Evolutionary conservation across 2,797 vertebrate species (phyloP), one percentile per base, ranked within the genome.

Genomic region (Macropodus opercularis): DNA sequence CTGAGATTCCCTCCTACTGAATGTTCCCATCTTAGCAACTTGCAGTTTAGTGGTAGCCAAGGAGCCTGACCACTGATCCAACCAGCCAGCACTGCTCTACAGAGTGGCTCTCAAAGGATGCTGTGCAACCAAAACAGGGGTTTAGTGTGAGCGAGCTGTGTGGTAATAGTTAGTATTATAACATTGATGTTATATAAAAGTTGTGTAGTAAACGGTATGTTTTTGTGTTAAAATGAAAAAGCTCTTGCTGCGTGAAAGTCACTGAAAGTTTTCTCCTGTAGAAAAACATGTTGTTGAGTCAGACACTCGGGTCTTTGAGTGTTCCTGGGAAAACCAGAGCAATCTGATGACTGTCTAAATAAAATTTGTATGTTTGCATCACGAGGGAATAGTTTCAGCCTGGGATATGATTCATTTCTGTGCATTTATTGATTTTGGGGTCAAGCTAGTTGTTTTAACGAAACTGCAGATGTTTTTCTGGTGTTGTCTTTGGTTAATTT

Each of bases 11-110:
- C 79, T 88, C 83, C 81, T 47, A 85, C 85, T 76, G 77, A 78
- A 68, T 85, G 73, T 88, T 89, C 79, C 90, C 69, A 81, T 87
- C 88, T 86, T 81, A 89, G 78, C 91, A 74, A 93, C 91, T 77
- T 93, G 77, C 89, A 69, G 50, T 87, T 62, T 49, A 63, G 83
- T 67, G 75, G 81, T 44, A 75, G 71, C 78, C 59, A 49, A 64
- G 70, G 15, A 69, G 77, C 55, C 67, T 18, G 39, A 83, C 84
- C 87, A 81, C 84, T 47, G 64, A 50, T 64, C 77, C 70, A 82
- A 79, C 80, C 46, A 67, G 41, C 66, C 64, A 43, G 68, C 55
- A 60, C 72, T 57, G 42, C 81, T 88, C 82, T 83, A 80, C 87
- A 70, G 73, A 52, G 63, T 18, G 39, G 44, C 47, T 85, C 72